These are phyloP conservation scores for Octodonta nipae DNA, from an alignment of 2,888 invertebrate species.

Conservation along the genomic window DNA sequence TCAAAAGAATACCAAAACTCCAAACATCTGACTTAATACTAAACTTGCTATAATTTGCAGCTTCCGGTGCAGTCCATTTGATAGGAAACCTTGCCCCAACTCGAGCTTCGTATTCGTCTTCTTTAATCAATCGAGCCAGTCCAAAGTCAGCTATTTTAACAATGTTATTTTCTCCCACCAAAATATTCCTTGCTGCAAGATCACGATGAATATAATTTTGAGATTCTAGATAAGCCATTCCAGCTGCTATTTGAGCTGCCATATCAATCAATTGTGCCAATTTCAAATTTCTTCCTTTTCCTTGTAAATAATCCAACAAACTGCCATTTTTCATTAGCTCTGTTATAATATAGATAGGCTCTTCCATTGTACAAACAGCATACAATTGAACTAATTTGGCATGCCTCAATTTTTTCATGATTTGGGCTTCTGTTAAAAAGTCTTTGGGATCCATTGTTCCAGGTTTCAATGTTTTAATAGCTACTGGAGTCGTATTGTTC, in stretches of 20 bases:
- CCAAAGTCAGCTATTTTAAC: conserved; percentile 99
- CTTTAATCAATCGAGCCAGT: conserved; percentile 89
- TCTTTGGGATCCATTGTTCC: conserved; percentile 41
- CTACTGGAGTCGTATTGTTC: conserved; percentile 98
- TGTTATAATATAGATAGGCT: conserved; percentile 98
- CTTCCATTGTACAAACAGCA: conserved; percentile 97
- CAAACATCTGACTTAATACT: conserved; percentile 99
- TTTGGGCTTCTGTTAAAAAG: conserved; percentile 97
- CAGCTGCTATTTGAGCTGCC: conserved; percentile 96
- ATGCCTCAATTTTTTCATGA: conserved; percentile 98
- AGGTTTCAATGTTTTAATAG: conserved; percentile 95
- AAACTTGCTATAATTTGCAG: conserved; percentile 98
- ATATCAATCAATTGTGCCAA: conserved; percentile 92
- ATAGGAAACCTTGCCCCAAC: conserved; percentile 98
- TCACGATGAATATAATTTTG: conserved; percentile 99
- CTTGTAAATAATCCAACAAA: conserved; percentile 78
- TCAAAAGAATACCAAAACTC: conserved; percentile 97
- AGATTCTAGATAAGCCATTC: conserved; percentile 98
- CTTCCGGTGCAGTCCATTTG: conserved; percentile 99
- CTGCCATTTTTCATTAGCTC: conserved; percentile 99
- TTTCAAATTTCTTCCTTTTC: conserved; percentile 56
- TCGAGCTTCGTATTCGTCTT: conserved; percentile 97
- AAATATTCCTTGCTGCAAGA: conserved; percentile 92
- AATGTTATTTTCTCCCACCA: conserved; percentile 87
- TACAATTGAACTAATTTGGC: conserved; percentile 92